Base-by-base conservation (phyloP, 2,888 invertebrate species). In the Andrena chrysosceles region DNA sequence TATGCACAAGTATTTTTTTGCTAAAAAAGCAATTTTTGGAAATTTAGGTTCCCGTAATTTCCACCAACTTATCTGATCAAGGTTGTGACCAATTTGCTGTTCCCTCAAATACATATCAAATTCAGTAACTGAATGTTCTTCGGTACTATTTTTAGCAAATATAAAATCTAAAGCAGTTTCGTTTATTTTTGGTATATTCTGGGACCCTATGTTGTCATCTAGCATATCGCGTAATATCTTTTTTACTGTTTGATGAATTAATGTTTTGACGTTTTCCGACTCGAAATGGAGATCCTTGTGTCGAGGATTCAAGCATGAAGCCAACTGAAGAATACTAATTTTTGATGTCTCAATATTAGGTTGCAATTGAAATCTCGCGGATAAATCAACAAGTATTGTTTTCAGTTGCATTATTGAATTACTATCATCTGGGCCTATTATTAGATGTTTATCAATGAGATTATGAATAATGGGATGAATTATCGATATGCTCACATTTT, bases 61-160 rank as follows among this genome's bases (percentile, higher is more conserved):
- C 29, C 29, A 29, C 29, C 29, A 29, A 29, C 29, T 29, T 29
- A 29, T 29, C 29, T 29, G 29, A 29, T 29, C 29, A 29, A 29
- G 29, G 29, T 29, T 29, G 29, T 29, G 29, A 29, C 29, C 29
- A 29, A 29, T 29, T 29, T 31, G 31, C 5, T 31, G 31, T 31
- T 31, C 33, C 33, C 7, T 7, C 33, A 33, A 33, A 33, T 33
- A 52, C 16, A 52, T 52, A 2, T 52, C 52, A 52, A 52, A 52
- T 52, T 52, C 52, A 52, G 52, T n/a, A 52, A 52, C n/a, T 52
- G 52, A n/a, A 20, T 52, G 7, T 52, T 52, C 52, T 52, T 52
- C 52, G 6, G 7, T 52, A 23, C 20, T n/a, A 52, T 52, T n/a
- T 52, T n/a, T 52, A 5, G 52, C 52, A n/a, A 52, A 52, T n/a